Base-by-base conservation (phyloP, 2,113 vertebrate species). In the Leptodactylus fuscus region DNA sequence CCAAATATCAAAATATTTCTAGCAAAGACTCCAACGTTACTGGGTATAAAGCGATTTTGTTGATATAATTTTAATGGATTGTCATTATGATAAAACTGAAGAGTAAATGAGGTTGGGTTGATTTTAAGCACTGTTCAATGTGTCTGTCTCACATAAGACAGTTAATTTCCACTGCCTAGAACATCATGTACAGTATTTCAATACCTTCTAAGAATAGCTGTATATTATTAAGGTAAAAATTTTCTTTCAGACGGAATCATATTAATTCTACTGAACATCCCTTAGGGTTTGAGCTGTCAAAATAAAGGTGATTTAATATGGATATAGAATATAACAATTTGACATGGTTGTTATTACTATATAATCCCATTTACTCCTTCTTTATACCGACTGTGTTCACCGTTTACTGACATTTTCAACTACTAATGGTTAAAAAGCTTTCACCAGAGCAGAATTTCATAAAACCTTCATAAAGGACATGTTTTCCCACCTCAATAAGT, bases 131-230 rank as follows among this genome's bases (percentile, higher is more conserved):
- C 16, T 36, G 15, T 20, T 67, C 20, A 44, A 48, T 74, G 70
- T 46, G 22, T 41, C 70, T 27, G 3, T 53, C 70, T 24, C 70
- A 48, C 70, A 27, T 27, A 44, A 44, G 38, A 46, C 70, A 74
- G n/a, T 15, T 74, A 46, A 74, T 74, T 74, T 73, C 20, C 69
- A 73, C 36, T 10, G 22, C 20, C 38, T 38, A 44, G 69, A 44
- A 73, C 69, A 73, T 73, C 36, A 44, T 73, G 69, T 73, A 73
- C 69, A 73, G 18, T 73, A 73, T 73, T 73, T 67, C 32, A 67
- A 67, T 67, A 27, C 32, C 20, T 67, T 29, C 70, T 74, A 74
- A 74, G 22, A 74, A 74, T 74, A 48, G 70, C n/a, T 10, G 41
- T 27, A 20, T 48, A 2, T 74, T 48, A 74, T 27, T 27, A 74